These are phyloP conservation scores for Crenuchus spilurus DNA, from an alignment of 2,797 vertebrate genomes.

Conservation along the genomic window DNA sequence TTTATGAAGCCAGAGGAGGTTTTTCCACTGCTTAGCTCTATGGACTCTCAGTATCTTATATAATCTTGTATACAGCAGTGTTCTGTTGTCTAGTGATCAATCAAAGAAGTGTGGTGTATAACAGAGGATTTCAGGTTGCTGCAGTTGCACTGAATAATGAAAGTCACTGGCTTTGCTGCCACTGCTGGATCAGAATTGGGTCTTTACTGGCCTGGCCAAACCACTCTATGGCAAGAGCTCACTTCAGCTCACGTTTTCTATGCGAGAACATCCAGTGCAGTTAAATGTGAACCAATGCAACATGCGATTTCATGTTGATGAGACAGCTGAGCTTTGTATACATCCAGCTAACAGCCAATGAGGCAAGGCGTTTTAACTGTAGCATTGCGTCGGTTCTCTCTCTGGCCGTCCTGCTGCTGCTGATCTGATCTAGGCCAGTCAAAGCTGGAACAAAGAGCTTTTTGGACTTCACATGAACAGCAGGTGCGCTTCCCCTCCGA, in stretches of 20 bases:
- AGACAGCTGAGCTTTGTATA: slow-evolving; percentile 45
- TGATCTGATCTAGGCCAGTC: slow-evolving; percentile 57
- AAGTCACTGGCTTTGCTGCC: slow-evolving; percentile 38
- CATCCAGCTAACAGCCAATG: slow-evolving; percentile 28
- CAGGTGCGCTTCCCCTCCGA: slow-evolving; percentile 60
- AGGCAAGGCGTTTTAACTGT: slow-evolving; percentile 63
- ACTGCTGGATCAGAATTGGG: slow-evolving; percentile 42
- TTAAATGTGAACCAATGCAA: slow-evolving; percentile 18
- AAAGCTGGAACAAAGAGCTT: slow-evolving; percentile 59
- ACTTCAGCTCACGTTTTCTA: slow-evolving; percentile 27
- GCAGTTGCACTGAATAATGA: slow-evolving; percentile 51
- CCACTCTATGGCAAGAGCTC: slow-evolving; percentile 10
- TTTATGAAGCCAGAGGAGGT: no score
- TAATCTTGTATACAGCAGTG: slow-evolving; percentile 7
- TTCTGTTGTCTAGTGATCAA: slow-evolving; percentile 39
- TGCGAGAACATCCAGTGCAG: slow-evolving; percentile 27
- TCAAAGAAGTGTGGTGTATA: slow-evolving; percentile 46
- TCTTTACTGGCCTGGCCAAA: slow-evolving; percentile 49
- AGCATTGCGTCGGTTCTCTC: slow-evolving; percentile 65
- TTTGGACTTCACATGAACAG: slow-evolving; percentile 59
- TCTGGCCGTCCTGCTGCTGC: slow-evolving; percentile 48
- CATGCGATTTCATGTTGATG: slow-evolving; percentile 27
- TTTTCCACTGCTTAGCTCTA: no score
- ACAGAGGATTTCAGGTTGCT: slow-evolving; percentile 47
- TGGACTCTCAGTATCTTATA: slow-evolving; percentile 29